phyloP scores from a whole-genome alignment of 2,797 vertebrate genomes.

The Microchirus variegatus region DNA sequence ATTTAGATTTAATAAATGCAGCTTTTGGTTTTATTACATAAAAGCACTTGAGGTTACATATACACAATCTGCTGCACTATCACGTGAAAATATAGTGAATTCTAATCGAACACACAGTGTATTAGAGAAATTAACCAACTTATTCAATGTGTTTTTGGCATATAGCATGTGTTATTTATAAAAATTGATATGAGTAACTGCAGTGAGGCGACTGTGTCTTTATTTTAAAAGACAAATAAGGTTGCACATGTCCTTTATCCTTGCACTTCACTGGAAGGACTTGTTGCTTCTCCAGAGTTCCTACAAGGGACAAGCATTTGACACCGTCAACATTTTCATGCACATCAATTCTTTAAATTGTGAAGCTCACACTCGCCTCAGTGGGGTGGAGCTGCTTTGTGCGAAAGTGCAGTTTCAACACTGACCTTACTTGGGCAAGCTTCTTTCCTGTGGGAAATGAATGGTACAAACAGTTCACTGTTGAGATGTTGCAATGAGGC shows the following conservation, averaged over 20 bases:
- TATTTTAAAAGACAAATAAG: slow-evolving; percentile 1
- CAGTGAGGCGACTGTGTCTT: not conserved
- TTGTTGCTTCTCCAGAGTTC: slow-evolving; percentile 31
- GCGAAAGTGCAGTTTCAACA: slow-evolving; percentile 39
- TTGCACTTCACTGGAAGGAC: slow-evolving; percentile 32
- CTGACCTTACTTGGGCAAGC: slow-evolving; percentile 65
- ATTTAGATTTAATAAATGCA: not conserved
- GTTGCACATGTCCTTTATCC: slow-evolving; percentile 25
- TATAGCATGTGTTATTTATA: not conserved
- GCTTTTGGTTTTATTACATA: too few relatives aligned
- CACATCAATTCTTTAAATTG: not conserved
- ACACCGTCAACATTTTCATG: not conserved
- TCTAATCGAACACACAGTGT: not conserved
- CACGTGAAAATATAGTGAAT: not conserved
- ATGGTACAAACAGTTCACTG: slow-evolving; percentile 9
- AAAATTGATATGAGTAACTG: not conserved
- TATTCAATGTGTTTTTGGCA: not conserved
- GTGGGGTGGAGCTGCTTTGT: slow-evolving; percentile 36
- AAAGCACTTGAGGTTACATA: not conserved
- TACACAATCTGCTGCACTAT: not conserved
- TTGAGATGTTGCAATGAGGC: slow-evolving; percentile 18
- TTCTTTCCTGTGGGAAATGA: slow-evolving; percentile 65
- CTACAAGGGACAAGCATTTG: slow-evolving; percentile 38
- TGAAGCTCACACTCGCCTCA: not conserved
- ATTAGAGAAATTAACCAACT: not conserved